These are phyloP conservation scores for Macrophya alboannulata DNA, from an alignment of 2,888 invertebrate species.

Conservation along the genomic window DNA sequence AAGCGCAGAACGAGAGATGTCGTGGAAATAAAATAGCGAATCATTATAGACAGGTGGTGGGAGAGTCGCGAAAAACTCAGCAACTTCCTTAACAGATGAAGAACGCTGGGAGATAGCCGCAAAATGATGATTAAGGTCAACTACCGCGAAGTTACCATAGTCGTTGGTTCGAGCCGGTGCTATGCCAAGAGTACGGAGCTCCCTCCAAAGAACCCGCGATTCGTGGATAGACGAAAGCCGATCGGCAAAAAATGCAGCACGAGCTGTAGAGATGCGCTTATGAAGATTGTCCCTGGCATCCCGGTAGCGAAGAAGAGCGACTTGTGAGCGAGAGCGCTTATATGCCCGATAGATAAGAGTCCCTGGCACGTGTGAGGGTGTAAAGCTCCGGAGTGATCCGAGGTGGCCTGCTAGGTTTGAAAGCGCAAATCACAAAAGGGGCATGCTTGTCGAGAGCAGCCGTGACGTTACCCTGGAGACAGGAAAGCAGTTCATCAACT, in stretches of 20 bases:
- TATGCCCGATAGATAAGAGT: conserved; percentile 27
- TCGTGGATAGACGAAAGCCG: background rate
- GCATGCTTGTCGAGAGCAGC: conserved; percentile 7
- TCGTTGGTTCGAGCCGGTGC: background rate
- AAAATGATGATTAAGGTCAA: conserved; percentile 15
- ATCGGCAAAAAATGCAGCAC: background rate
- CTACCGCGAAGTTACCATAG: background rate
- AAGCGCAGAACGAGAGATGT: conserved; percentile 11
- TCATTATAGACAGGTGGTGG: conserved; percentile 7
- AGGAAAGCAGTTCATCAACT: background rate
- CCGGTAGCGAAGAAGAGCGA: conserved; percentile 29
- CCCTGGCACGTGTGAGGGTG: background rate
- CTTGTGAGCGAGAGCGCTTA: background rate
- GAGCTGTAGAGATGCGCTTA: background rate
- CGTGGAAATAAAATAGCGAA: background rate
- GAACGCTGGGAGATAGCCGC: conserved; percentile 2
- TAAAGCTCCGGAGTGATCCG: conserved; percentile 11
- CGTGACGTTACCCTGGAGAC: background rate
- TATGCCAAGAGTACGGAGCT: background rate
- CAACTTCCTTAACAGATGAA: background rate
- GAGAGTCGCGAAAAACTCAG: conserved; percentile 7
- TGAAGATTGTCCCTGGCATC: conserved; percentile 3
- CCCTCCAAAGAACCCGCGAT: background rate
- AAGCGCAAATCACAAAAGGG: background rate
- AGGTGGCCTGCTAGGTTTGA: conserved; percentile 17